Evolutionary conservation across 2,113 vertebrate species (phyloP), one percentile per base, ranked within the genome.

Genomic region (Pterocles gutturalis): DNA sequence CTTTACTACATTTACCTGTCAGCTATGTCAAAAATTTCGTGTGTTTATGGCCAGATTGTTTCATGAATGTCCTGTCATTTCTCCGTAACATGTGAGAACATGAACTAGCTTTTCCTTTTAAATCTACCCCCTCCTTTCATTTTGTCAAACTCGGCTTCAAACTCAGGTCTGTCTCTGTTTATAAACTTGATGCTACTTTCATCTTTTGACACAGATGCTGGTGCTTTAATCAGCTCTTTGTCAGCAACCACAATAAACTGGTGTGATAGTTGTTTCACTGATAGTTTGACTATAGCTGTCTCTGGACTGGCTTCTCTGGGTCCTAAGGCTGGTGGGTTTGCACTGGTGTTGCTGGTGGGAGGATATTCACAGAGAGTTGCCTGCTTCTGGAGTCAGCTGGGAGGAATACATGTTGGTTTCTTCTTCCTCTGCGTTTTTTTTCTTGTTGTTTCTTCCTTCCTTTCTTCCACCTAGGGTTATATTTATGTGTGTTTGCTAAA

Each of bases 31-130:
- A 7, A 80, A 72, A 17, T 38, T 72, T 1, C 4, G 6, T 46
- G 24, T 5, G 7, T 81, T 48, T 82, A 17, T 34, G 18, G 28
- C 26, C 3, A 25, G 7, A 9, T 19, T 57, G 7, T 71, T 80
- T 26, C 0, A 0, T 70, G 17, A 49, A 15, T 7, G 33, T 67
- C 24, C 6, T 75, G 3, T 20, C 3, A 0, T 45, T 75, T n/a
- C 17, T 78, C 82, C 54, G 49, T 62, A 77, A 29, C 7, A 5
- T 3, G 4, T 36, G 15, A 76, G 82, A 90, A 33, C 9, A 48
- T 15, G 3, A 45, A 28, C 10, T 66, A 26, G 5, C 22, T 93
- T 85, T 76, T 33, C 31, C 13, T 62, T 3, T 24, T 43, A 46
- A 71, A 26, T 60, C 6, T 38, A 2, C 34, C 9, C 57, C 5